Conservation (phyloP, 1,140 invertebrate species). For the Lerema accius region DNA sequence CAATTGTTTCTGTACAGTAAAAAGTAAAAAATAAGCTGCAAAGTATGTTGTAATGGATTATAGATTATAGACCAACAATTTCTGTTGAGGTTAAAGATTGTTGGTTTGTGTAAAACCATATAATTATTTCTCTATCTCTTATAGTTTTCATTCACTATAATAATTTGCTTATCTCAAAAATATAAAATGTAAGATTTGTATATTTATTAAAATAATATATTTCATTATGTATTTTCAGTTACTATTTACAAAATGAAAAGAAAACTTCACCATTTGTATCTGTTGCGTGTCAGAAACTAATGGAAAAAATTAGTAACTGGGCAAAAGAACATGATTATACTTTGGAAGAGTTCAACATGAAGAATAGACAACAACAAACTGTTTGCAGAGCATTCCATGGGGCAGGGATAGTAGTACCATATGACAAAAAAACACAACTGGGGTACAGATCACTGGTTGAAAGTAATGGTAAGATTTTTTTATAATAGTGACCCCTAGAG, state of each 20-base stretch:
- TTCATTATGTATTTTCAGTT: constrained; percentile 77
- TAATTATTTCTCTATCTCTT: too few relatives aligned
- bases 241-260: constrained; percentile 85
- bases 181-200: too few relatives aligned
- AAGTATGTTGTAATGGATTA: too few relatives aligned
- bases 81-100: too few relatives aligned
- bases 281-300: constrained; percentile 83
- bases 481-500: too few relatives aligned
- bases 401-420: constrained; percentile 95
- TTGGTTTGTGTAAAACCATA: too few relatives aligned
- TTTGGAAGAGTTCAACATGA: constrained; percentile 84
- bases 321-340: constrained; percentile 85
- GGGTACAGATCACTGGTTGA: constrained; percentile 91
- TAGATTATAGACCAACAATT: too few relatives aligned
- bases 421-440: constrained; percentile 89
- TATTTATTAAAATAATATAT: too few relatives aligned
- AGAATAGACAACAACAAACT: constrained; percentile 86
- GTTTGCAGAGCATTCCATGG: constrained; percentile 92
- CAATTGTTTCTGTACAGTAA: too few relatives aligned
- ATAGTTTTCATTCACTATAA: too few relatives aligned
- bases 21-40: too few relatives aligned
- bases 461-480: constrained; percentile 88
- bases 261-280: constrained; percentile 88
- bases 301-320: constrained; percentile 85
- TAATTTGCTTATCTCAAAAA: too few relatives aligned